Percentiles rank a stretch among this genome's conserved stretches.
These are phyloP conservation scores for Phaetusa simplex DNA, from an alignment of 2,113 vertebrate species.

Conservation along the genomic window DNA sequence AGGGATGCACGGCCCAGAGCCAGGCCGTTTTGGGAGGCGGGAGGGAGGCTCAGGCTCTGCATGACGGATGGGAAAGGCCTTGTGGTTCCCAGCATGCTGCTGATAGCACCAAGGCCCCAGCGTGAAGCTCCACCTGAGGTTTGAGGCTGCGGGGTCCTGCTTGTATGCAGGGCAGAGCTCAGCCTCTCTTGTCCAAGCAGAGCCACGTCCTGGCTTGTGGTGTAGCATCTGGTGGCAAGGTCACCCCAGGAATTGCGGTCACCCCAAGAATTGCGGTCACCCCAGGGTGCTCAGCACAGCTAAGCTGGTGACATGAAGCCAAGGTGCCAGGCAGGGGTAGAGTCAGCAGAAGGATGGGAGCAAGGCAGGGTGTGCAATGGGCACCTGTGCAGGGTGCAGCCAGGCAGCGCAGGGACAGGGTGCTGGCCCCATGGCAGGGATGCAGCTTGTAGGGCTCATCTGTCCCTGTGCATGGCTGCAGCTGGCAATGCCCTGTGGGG, in stretches of 20 bases:
- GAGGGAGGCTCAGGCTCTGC: background rate
- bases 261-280: background rate
- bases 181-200: background rate
- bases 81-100: background rate
- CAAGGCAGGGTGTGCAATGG: background rate
- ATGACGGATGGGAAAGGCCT: background rate
- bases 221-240: background rate
- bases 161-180: background rate
- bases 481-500: rapidly evolving
- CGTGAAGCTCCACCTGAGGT: background rate
- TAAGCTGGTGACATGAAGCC: background rate
- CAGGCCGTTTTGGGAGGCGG: background rate
- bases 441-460: background rate
- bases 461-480: rapidly evolving
- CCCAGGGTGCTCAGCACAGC: background rate
- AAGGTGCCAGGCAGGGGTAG: background rate
- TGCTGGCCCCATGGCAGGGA: background rate
- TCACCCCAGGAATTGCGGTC: background rate
- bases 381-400: rapidly evolving
- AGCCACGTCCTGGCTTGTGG: background rate
- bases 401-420: background rate
- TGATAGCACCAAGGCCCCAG: background rate
- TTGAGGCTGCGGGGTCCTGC: background rate
- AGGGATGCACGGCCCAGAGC: background rate
- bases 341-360: background rate